These are phyloP conservation scores for Lonchura striata DNA, from an alignment of 2,113 vertebrate species.

Conservation along the genomic window DNA sequence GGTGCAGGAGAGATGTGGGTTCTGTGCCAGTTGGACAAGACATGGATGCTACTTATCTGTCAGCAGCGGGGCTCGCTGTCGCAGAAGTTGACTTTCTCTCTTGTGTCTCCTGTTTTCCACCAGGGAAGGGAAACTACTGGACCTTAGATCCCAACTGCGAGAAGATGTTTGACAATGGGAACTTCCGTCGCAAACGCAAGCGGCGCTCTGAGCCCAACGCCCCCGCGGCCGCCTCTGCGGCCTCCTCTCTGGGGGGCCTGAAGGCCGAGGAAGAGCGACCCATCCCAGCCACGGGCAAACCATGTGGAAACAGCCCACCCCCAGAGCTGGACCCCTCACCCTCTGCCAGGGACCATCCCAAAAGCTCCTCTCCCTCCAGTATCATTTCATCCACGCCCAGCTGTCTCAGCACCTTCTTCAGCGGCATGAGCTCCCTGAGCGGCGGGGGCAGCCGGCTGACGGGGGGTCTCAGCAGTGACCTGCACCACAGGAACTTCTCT, in stretches of 20 bases:
- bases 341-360: constrained; percentile 81
- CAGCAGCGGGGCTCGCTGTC: neutral
- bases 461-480: constrained; percentile 70
- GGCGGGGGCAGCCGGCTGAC: constrained; percentile 43
- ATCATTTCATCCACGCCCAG: constrained; percentile 74
- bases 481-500: constrained; percentile 77
- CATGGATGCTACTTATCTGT: neutral
- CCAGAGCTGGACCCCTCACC: constrained; percentile 80
- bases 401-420: constrained; percentile 92
- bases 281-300: constrained; percentile 46
- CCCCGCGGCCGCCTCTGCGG: neutral
- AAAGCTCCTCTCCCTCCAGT: constrained; percentile 79
- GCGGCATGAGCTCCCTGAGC: constrained; percentile 83
- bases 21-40: neutral
- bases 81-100: neutral
- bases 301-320: constrained; percentile 75
- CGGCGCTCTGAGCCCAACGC: constrained; percentile 82
- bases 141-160: constrained; percentile 98
- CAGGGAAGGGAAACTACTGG: constrained; percentile 99
- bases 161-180: constrained; percentile 99
- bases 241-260: constrained; percentile 49
- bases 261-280: constrained; percentile 80
- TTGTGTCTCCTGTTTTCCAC: neutral
- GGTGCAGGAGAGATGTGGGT: neutral
- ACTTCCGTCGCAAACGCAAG: constrained; percentile 95